Percentiles rank a stretch among this genome's conserved stretches.
Conservation (phyloP, 2,113 vertebrate species). For the Phalacrocorax aristotelis region DNA sequence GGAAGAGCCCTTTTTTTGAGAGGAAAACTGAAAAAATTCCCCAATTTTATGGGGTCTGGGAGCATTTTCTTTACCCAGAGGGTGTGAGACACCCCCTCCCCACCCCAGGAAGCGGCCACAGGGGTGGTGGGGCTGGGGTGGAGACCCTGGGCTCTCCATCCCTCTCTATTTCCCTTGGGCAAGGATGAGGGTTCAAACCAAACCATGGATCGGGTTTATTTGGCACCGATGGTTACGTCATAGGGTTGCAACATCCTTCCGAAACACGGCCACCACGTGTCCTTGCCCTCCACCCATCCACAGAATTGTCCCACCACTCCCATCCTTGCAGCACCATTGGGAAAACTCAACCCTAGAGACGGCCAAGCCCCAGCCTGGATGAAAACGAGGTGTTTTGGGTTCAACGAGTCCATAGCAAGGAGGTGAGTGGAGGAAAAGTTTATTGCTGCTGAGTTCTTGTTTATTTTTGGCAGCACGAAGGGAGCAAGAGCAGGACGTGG, state of each 20-base stretch:
- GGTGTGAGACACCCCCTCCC: background rate
- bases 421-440: background rate
- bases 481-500: background rate
- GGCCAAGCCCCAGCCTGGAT: background rate
- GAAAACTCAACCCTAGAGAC: background rate
- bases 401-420: background rate
- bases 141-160: background rate
- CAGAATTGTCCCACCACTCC: background rate
- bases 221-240: fast-evolving
- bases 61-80: background rate
- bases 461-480: background rate
- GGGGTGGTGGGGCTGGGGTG: background rate
- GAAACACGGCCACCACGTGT: fast-evolving
- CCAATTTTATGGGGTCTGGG: background rate
- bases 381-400: background rate
- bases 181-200: background rate
- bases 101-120: background rate
- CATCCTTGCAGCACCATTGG: background rate
- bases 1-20: background rate
- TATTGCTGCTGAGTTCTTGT: background rate
- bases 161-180: background rate
- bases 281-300: background rate
- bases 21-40: background rate
- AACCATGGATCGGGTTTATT: background rate
- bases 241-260: background rate